Base-by-base conservation (phyloP, 2,113 vertebrate species). In the Calidris pygmaea region DNA sequence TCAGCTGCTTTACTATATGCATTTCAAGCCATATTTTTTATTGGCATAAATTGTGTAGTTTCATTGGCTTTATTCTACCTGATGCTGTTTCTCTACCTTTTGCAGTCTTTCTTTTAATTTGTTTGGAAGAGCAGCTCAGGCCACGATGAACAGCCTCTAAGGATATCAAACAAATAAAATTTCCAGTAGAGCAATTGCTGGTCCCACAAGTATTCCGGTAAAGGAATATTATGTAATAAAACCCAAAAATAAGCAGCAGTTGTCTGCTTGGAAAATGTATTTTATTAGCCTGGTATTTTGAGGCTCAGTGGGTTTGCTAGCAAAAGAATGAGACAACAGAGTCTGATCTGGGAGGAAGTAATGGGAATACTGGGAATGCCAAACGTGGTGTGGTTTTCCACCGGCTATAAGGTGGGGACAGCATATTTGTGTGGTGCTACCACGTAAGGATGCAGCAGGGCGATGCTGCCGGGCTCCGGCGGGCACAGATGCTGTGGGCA, bases 331-430 rank as follows among this genome's bases (percentile, higher is more conserved):
- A 23, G 58, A 27, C 14, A 22, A 9, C 12, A 16, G 52, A 6
- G 35, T 23, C 48, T 72, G 52, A 30, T 55, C 15, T n/a, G 71
- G 79, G 83, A 73, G 52, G 32, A n/a, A 24, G 68, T 5, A 9
- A 34, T 19, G 48, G 1, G 4, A 14, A 3, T 23, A 10, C 39
- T 23, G 63, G 78, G 50, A 83, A 32, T 23, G 41, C 7, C 3
- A 34, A 6, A 13, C 0, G 8, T 0, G 0, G 21, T 6, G 43
- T 7, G 43, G 79, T 27, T 68, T 34, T 34, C 34, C 45, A 3
- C 6, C 3, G 37, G 41, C 45, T 37, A 16, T 15, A 10, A 10
- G 2, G 3, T 12, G 70, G 47, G 52, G 58, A 20, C 20, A 14
- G 55, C 8, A 1, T 10, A 3, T 21, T 65, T 7, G 7, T 9